Conservation (phyloP, 2,113 vertebrate genomes). For the Clarias macrocephalus region DNA sequence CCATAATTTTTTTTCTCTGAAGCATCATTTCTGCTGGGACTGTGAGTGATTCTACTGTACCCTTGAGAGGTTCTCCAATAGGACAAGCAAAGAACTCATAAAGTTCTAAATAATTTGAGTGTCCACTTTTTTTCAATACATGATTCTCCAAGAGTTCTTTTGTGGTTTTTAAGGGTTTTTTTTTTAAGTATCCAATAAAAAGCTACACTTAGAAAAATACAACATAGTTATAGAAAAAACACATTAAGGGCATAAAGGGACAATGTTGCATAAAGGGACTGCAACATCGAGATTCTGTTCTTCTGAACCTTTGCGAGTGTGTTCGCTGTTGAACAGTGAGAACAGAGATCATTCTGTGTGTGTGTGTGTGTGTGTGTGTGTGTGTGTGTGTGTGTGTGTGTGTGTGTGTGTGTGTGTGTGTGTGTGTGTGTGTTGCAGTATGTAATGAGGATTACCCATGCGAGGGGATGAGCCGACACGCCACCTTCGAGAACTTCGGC, state of each 20-base stretch:
- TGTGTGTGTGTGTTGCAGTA: constrained; percentile 69
- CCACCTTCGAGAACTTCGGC: constrained; percentile 98
- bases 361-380: neutral
- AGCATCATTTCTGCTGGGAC: neutral
- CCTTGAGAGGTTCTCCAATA: neutral
- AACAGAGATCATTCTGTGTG: neutral
- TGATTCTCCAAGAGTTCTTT: neutral
- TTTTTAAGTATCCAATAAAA: neutral
- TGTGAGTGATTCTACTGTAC: neutral
- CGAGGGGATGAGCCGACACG: constrained; percentile 97
- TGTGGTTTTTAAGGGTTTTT: neutral
- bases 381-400: neutral
- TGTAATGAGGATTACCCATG: constrained; percentile 95
- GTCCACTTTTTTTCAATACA: neutral
- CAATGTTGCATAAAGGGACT: neutral
- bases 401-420: neutral
- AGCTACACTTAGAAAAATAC: neutral
- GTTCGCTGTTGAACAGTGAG: neutral
- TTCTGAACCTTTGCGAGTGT: neutral
- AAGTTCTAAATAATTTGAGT: neutral
- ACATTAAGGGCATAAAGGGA: neutral
- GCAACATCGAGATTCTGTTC: neutral
- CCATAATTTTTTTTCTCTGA: neutral
- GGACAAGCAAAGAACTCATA: neutral
- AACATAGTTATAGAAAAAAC: neutral